These are phyloP conservation scores for Ictidomys tridecemlineatus DNA, from an alignment of 2,113 vertebrate genomes.

Conservation along the genomic window DNA sequence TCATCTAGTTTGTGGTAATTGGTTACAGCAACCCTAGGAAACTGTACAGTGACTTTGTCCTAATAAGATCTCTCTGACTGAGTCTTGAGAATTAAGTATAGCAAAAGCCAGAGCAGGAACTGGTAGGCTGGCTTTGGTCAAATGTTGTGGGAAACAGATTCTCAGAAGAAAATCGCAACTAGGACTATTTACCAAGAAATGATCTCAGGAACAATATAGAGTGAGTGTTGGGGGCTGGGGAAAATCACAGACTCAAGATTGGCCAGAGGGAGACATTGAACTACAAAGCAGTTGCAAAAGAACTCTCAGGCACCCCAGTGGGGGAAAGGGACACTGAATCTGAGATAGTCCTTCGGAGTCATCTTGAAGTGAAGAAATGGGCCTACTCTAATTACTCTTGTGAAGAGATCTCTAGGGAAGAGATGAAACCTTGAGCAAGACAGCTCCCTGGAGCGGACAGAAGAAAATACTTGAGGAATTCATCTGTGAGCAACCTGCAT, in stretches of 20 bases:
- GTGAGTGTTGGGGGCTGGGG: accelerated
- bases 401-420: background rate
- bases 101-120: background rate
- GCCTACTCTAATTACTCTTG: background rate
- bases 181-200: background rate
- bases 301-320: background rate
- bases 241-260: background rate
- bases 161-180: background rate
- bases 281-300: background rate
- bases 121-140: background rate
- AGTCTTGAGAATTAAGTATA: background rate
- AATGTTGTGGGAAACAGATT: background rate
- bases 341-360: background rate
- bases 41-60: background rate
- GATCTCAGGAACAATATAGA: background rate
- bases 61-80: background rate
- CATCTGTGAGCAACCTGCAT: background rate
- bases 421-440: background rate
- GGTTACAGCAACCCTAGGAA: background rate
- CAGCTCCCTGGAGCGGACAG: background rate
- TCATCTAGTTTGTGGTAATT: background rate
- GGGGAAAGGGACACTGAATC: background rate
- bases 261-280: background rate
- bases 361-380: background rate
- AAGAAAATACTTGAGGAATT: background rate